Evolutionary conservation across 1,140 invertebrate genomes (phyloP), one percentile per base, ranked within the genome.

Genomic region (Colletes latitarsis): DNA sequence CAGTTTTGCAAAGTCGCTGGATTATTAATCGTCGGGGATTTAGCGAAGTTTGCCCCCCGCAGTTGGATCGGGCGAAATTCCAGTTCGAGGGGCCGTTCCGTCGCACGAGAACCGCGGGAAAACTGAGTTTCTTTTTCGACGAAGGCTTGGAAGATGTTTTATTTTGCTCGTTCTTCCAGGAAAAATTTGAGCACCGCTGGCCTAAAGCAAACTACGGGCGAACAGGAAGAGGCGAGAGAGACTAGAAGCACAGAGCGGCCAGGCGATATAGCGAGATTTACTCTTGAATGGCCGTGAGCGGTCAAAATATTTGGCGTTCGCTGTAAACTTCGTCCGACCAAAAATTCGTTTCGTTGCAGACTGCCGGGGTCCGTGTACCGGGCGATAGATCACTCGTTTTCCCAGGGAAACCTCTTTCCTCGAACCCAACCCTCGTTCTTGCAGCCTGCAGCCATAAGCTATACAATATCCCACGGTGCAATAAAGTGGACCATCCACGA

Each of bases 381-480:
- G n/a, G 41, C 82, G 53, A 83, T 84, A 83, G 82, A 83, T 84
- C 82, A 83, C 83, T 79, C 83, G 77, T 74, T 71, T 72, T 46
- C 67, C 67, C 43, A 66, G 82, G 49, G 73, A 71, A 75, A 69
- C n/a, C 71, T 71, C 71, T 43, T n/a, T 15, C 49, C 62, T 62
- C 17, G 60, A 21, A 14, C 43, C 30, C 30, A 19, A 2, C 43
- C 49, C 19, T 52, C 4, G 8, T 17, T 39, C 58, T 49, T 15
- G 41, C 76, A 39, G 63, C 80, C 41, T 66, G 68, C 71, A 43
- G 62, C 83, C 83, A 83, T 84, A 84, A 84, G 82, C 83, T 84
- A 76, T 83, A 85, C 83, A 81, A 85, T 85, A 79, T 85, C 82
- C 83, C 72, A 64, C 70, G 83, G 66, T 62, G 83, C 83, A 85